phyloP scores from a whole-genome alignment of 2,888 invertebrate genomes.

The Napeogenes sylphis region DNA sequence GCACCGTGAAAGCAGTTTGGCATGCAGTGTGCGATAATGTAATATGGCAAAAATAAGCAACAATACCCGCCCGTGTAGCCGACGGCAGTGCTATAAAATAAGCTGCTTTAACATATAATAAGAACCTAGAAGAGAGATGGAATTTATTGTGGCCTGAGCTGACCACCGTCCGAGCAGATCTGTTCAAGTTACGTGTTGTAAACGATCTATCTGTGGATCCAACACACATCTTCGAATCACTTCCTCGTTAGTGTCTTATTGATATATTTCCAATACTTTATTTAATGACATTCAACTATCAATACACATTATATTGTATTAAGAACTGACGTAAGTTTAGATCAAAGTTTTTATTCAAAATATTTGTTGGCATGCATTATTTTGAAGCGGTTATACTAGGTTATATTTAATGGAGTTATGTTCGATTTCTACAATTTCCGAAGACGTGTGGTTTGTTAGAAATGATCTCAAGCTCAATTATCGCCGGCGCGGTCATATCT shows the following conservation, averaged over 20 bases:
- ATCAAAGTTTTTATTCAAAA: too few relatives aligned
- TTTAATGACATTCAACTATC: too few relatives aligned
- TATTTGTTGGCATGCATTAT: too few relatives aligned
- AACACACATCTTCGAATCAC: conserved; percentile 15
- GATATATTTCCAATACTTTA: too few relatives aligned
- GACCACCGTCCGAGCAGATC: conserved; percentile 16
- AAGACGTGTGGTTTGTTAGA: conserved; percentile 19
- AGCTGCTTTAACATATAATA: conserved; percentile 6
- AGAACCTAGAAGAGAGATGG: conserved; percentile 21
- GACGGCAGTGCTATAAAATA: conserved; percentile 36
- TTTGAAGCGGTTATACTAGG: too few relatives aligned
- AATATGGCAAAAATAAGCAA: conserved; percentile 60
- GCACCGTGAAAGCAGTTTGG: conserved; percentile 56
- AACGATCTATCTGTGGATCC: conserved; percentile 24
- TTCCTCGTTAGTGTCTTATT: conserved; percentile 9
- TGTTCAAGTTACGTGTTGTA: conserved; percentile 23
- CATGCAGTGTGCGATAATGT: conserved; percentile 54
- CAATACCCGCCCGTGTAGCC: conserved; percentile 49
- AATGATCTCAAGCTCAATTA: conserved; percentile 33
- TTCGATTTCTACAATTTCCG: conserved; percentile 17
- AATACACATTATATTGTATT: too few relatives aligned
- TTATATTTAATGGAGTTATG: conserved; percentile 6
- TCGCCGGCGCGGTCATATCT: conserved; percentile 38
- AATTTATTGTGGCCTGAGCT: conserved; percentile 22
- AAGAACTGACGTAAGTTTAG: too few relatives aligned